Base-by-base conservation (phyloP, 1,140 invertebrate genomes). In the Drosophila azteca region DNA sequence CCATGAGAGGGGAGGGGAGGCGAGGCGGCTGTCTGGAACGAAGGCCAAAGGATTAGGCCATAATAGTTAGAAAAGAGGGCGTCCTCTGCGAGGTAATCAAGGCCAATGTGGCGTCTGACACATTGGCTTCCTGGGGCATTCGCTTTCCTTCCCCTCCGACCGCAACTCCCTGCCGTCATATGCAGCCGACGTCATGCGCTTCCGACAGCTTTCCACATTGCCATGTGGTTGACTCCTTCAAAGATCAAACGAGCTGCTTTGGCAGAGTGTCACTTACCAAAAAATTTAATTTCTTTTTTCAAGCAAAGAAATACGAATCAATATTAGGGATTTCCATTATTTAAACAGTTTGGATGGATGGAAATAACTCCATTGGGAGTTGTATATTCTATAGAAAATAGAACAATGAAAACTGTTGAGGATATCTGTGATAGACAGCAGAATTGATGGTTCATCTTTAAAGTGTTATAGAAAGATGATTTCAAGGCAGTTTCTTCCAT, bases 31-130 rank as follows among this genome's bases (percentile, higher is more conserved):
- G 49, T 66, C 65, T 20, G 46, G 39, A 68, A 68, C 57, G 41
- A 54, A 49, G 45, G 35, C 22, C 44, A 41, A 31, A 22, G n/a
- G 20, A n/a, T 39, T 39, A 39, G 35, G 35, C 11, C 35, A 39
- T 1, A 13, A 3, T 39, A 39, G 35, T 39, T 13, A 13, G 35
- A 7, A 22, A 50, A 26, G 66, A 69, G 51, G 5, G 24, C 4
- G 24, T 0, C 24, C 44, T 49, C 31, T 9, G 15, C 63, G 15
- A 31, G 55, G 67, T 69, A 70, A 70, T 70, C 67, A 69, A 45
- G 51, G 50, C 11, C 11, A 20, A 44, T 31, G 52, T 35, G 22
- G 15, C n/a, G 41, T 0, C 22, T 29, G 52, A 20, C 67, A 35
- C 52, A 39, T 39, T 39, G 35, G 9, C 35, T 39, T 20, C 17